Base-by-base conservation (phyloP, 1,140 invertebrate species). In the Drosophila melanica region DNA sequence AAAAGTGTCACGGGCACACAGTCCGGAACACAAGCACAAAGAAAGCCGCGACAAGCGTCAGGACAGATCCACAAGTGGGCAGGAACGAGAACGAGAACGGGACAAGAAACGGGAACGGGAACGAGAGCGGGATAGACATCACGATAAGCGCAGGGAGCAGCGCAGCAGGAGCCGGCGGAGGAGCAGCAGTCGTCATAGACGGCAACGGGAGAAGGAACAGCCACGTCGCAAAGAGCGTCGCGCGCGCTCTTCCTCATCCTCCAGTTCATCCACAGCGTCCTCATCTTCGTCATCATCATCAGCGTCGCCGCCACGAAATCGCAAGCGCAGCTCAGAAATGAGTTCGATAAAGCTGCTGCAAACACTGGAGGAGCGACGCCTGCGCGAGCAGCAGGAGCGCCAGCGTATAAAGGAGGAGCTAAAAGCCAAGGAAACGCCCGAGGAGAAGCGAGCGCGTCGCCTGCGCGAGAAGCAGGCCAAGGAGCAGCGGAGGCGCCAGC, bases 401-500 rank as follows among this genome's bases (percentile, higher is more conserved):
- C 95, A 94, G 67, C 94, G 94, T 7, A 93, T 95, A 75, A 99
- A 99, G 82, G 97, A 98, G 77, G 64, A 96, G 37, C 90, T 96
- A 77, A 99, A 99, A 93, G 95, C 96, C 0, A 95, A 95, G 45
- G 98, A 99, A 94, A 99, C 98, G 1, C 96, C 98, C 1, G 98
- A 99, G 92, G 98, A 99, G 89, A 99, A 99, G 91, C 94, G 98
- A 62, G 93, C 96, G 11, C 93, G 98, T 42, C 94, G 98, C 53
- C 92, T 99, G 37, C 94, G 94, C 48, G 99, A 99, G 79, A 99
- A 99, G 91, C 95, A 98, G 92, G 95, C 95, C 0, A 99, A 99
- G 91, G 98, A 99, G 92, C 93, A 96, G 18, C 96, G 96, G 67
- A 92, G 97, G 3, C 97, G 98, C 72, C 95, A 98, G 92, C 92